These are phyloP conservation scores for Tipula lateralis DNA, from an alignment of 2,888 invertebrate species.

Conservation along the genomic window DNA sequence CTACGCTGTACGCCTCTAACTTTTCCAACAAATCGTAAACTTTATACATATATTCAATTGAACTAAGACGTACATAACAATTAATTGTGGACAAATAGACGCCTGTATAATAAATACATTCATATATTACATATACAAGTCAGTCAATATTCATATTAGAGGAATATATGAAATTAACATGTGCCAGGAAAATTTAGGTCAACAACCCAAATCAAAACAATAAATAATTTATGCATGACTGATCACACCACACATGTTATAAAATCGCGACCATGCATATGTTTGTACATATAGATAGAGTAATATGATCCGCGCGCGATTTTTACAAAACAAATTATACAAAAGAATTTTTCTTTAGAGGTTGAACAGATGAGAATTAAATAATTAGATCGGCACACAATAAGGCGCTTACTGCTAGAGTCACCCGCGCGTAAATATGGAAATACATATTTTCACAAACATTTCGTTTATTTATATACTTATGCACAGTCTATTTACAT, in stretches of 20 bases:
- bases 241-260: not conserved
- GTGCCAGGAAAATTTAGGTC: not conserved
- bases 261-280: not conserved
- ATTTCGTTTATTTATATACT: not conserved
- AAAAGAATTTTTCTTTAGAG: not conserved
- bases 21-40: not conserved
- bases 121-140: not conserved
- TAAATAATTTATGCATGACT: not conserved
- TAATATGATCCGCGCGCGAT: not conserved
- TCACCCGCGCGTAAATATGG: not conserved
- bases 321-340: not conserved
- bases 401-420: not conserved
- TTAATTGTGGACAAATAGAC: not conserved
- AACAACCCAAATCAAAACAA: not conserved
- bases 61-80: not conserved
- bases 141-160: not conserved
- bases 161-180: not conserved
- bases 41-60: not conserved
- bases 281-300: not conserved
- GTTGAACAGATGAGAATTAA: not conserved
- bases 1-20: not conserved
- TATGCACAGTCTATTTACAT: not conserved
- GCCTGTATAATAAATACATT: no score
- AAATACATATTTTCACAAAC: conserved; percentile 1
- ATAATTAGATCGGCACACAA: not conserved